phyloP scores from a whole-genome alignment of 1,140 invertebrate species.

The Antheraea mylitta region DNA sequence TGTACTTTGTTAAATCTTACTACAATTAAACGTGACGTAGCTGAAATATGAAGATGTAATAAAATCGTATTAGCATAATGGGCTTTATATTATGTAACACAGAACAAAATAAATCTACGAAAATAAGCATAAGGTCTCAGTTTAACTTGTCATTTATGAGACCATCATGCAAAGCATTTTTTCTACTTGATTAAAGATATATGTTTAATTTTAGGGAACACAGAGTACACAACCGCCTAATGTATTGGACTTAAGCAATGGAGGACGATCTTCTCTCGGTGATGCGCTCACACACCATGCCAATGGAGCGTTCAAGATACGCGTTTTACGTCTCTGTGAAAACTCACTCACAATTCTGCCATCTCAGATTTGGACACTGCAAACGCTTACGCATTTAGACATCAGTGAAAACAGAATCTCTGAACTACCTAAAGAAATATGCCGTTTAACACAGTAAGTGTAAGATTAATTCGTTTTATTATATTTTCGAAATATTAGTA shows the following conservation, averaged over 20 bases:
- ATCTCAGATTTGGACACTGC: slow-evolving; percentile 79
- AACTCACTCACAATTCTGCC: slow-evolving; percentile 82
- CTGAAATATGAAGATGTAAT: no score
- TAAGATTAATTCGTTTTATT: background rate
- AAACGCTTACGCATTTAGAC: slow-evolving; percentile 81
- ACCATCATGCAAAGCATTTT: background rate
- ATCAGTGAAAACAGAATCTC: slow-evolving; percentile 85
- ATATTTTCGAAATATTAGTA: no score
- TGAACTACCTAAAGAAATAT: slow-evolving; percentile 81
- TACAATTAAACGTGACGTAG: no score
- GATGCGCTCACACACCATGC: slow-evolving; percentile 54
- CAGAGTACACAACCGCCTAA: slow-evolving; percentile 75
- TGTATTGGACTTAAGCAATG: slow-evolving; percentile 78
- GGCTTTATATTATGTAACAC: no score
- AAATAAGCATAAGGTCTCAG: no score
- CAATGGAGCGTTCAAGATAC: slow-evolving; percentile 74
- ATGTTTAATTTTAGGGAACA: slow-evolving; percentile 45
- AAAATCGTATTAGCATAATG: no score
- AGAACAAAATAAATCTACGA: no score
- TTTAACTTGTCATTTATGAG: no score
- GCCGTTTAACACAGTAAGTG: slow-evolving; percentile 82
- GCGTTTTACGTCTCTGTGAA: slow-evolving; percentile 79
- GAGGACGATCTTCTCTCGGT: slow-evolving; percentile 67
- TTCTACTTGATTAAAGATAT: background rate
- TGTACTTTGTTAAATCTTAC: no score